Evolutionary conservation across 2,797 vertebrate species (phyloP), one percentile per base, ranked within the genome.

Genomic region (Cryptoblepharus egeriae): DNA sequence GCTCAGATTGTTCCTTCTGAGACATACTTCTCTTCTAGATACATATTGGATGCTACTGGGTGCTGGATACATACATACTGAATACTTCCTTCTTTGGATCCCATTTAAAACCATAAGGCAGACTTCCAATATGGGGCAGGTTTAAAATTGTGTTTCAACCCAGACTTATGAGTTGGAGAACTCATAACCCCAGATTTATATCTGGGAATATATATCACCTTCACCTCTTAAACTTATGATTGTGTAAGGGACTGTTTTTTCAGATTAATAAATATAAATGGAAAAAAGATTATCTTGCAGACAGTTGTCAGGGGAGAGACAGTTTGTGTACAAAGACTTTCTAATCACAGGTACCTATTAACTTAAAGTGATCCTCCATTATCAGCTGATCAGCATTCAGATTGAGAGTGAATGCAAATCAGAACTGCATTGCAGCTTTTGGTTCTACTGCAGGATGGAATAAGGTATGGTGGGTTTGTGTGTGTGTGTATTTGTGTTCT

Each of bases 391-490:
- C 82, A 68, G 77, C 37, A 84, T 84, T 84, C 82, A 79, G 77
- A 74, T 79, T 79, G 74, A 69, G 70, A 18, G 52, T n/a, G 37
- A 60, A 84, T 84, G 82, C 82, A 74, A 84, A 84, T 84, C 63
- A 84, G 61, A 74, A 12, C 82, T 84, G 82, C 82, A 84, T 74
- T 84, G 82, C 82, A 84, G 82, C 35, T n/a, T 74, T 60, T 60
- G 45, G 52, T 22, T 26, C 30, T n/a, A 4, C 52, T 74, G 82
- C 70, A 79, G 70, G 22, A 24, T 52, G 39, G 61, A 49, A 45
- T 24, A 11, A 42, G 57, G 74, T 37, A 11, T 24, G 10, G 58
- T 1, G 58, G 22, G 4, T 18, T 20, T 26, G 5, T 60, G 65
- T 15, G 5, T 22, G 22, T 57, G 22, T 60, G 9, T n/a, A 5